Percentiles rank a stretch among this genome's conserved stretches.
Conservation (phyloP, 2,113 vertebrate species). For the Cettia cetti region DNA sequence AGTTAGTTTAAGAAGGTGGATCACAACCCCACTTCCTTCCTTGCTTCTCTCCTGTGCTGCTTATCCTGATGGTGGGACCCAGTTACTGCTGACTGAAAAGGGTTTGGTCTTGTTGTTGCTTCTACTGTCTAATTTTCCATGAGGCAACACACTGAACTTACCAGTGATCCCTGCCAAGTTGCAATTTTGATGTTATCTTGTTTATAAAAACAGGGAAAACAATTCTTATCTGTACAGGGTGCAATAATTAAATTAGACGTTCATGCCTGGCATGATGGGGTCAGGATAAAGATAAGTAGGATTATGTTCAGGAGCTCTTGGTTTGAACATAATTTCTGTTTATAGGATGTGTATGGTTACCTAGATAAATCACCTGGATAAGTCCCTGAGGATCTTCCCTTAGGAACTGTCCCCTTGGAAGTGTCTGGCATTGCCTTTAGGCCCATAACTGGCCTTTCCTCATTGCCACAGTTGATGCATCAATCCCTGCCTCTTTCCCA, state of each 20-base stretch:
- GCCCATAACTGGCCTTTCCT: background rate
- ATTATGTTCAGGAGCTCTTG: background rate
- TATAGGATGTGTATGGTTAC: background rate
- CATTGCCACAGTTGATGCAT: background rate
- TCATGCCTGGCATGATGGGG: background rate
- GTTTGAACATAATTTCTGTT: background rate
- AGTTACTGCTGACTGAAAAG: background rate
- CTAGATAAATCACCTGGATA: background rate
- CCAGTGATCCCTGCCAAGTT: conserved; percentile 10
- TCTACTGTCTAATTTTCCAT: conserved; percentile 36
- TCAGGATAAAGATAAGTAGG: background rate
- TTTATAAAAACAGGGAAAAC: conserved; percentile 46
- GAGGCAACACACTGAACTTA: conserved; percentile 32
- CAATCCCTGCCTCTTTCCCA: background rate
- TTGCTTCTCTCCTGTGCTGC: background rate
- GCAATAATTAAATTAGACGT: conserved; percentile 3
- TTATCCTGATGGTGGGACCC: background rate
- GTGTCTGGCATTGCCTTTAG: background rate
- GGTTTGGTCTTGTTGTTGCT: conserved; percentile 11
- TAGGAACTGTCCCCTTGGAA: background rate
- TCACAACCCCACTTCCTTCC: background rate
- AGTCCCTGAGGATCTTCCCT: background rate
- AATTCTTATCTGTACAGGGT: conserved; percentile 24
- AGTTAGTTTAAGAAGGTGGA: background rate
- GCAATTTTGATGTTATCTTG: conserved; percentile 58